Conservation (phyloP, 53 echinoderm and acorn worm species). For the Arbacia lixula region DNA sequence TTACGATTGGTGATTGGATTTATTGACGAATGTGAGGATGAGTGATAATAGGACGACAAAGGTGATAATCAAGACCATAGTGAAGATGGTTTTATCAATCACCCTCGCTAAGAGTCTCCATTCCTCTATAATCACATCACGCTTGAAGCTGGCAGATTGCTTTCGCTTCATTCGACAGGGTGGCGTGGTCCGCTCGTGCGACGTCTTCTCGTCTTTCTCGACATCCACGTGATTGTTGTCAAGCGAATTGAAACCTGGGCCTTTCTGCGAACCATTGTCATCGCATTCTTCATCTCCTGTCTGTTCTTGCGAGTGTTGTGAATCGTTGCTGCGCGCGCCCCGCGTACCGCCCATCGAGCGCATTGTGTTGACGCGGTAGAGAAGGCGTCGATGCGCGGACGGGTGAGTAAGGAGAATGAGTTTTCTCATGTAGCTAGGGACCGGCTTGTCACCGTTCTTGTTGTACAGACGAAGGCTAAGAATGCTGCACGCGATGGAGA, state of each 20-base stretch:
- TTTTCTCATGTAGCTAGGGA: conserved; percentile 38
- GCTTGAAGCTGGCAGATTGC: neutral
- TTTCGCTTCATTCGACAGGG: neutral
- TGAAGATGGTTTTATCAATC: conserved; percentile 38
- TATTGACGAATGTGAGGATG: neutral
- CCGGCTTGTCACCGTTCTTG: conserved; percentile 32
- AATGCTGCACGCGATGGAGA: conserved; percentile 63
- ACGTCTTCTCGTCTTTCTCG: neutral
- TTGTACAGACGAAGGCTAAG: conserved; percentile 68
- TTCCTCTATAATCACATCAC: conserved; percentile 41
- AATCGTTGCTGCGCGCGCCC: neutral
- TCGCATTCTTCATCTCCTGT: neutral
- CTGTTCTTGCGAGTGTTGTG: conserved; percentile 1
- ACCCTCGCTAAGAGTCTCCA: conserved; percentile 50
- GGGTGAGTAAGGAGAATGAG: conserved; percentile 34
- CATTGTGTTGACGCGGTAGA: conserved; percentile 28
- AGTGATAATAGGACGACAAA: conserved; percentile 9
- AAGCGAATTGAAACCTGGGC: too few species aligned
- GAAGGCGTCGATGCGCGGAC: conserved; percentile 14
- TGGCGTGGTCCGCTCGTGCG: neutral
- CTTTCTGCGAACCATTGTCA: neutral
- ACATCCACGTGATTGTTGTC: neutral
- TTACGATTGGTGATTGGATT: too few species aligned
- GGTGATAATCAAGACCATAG: conserved; percentile 19
- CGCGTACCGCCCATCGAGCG: neutral